phyloP scores from a whole-genome alignment of 2,888 invertebrate species.

The Eilema sororculum region DNA sequence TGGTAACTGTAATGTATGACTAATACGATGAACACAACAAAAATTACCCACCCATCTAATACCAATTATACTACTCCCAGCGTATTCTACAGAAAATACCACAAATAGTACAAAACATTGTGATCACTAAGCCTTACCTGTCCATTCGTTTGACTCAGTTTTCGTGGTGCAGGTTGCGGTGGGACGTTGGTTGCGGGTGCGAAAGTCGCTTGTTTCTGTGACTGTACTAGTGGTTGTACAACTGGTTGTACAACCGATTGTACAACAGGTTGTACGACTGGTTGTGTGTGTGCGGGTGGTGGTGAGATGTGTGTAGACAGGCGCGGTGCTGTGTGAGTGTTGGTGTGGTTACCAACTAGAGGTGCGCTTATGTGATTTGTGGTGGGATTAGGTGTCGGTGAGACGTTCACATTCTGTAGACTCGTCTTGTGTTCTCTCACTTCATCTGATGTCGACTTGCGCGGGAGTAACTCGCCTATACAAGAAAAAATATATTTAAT shows the following conservation, averaged over 20 bases:
- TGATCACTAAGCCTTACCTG: slow-evolving; percentile 70
- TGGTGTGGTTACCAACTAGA: slow-evolving; percentile 56
- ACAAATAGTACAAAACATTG: slow-evolving; percentile 30
- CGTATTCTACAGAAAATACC: slow-evolving; percentile 11
- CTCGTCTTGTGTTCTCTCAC: slow-evolving; percentile 80
- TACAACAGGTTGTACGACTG: slow-evolving; percentile 25
- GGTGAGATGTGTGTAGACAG: slow-evolving; percentile 51
- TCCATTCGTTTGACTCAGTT: slow-evolving; percentile 80
- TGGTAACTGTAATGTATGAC: background rate
- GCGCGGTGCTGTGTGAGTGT: slow-evolving; percentile 53
- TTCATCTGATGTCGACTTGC: slow-evolving; percentile 82
- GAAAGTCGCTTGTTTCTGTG: slow-evolving; percentile 58
- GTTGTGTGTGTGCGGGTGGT: slow-evolving; percentile 48
- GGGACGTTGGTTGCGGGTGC: slow-evolving; percentile 57
- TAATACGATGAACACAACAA: background rate
- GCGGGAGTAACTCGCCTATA: slow-evolving; percentile 70
- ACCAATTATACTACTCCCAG: background rate
- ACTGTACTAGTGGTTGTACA: slow-evolving; percentile 45
- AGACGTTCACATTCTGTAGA: slow-evolving; percentile 73
- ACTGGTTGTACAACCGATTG: slow-evolving; percentile 33
- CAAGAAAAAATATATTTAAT: slow-evolving; percentile 35
- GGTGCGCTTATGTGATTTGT: slow-evolving; percentile 65
- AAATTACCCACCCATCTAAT: background rate
- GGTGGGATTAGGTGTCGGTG: slow-evolving; percentile 62
- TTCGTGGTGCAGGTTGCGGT: slow-evolving; percentile 83